Evolutionary conservation across 1,140 invertebrate species (phyloP).

Genomic region (Polyergus mexicanus): DNA sequence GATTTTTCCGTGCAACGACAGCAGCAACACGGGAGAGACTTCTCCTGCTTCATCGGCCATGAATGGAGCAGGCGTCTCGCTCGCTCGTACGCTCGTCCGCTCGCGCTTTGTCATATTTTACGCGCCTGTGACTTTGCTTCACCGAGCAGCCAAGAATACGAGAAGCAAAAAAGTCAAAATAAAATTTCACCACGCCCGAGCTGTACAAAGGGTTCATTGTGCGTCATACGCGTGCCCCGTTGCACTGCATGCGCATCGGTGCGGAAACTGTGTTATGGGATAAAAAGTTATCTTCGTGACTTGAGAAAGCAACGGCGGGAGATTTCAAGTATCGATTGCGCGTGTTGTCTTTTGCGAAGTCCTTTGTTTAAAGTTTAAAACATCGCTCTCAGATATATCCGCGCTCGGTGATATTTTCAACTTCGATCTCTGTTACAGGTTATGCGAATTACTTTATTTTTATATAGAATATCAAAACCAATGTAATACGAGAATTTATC

Average conservation of each 20-base stretch:
- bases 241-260: slow-evolving; percentile 34
- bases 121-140: slow-evolving; percentile 57
- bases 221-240: slow-evolving; percentile 48
- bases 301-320: slow-evolving; percentile 41
- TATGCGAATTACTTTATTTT: neutral
- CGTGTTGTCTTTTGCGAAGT: neutral
- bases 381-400: slow-evolving; percentile 24
- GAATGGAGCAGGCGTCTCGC: slow-evolving; percentile 64
- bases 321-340: slow-evolving; percentile 53
- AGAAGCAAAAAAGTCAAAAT: slow-evolving; percentile 59
- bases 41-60: slow-evolving; percentile 61
- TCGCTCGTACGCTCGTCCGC: slow-evolving; percentile 28
- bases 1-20: slow-evolving; percentile 64
- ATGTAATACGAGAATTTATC: neutral
- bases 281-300: slow-evolving; percentile 57
- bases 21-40: slow-evolving; percentile 39
- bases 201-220: slow-evolving; percentile 61
- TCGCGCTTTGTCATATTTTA: slow-evolving; percentile 70
- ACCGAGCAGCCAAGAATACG: slow-evolving; percentile 48
- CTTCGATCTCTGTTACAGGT: neutral
- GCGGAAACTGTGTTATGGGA: slow-evolving; percentile 51
- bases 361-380: slow-evolving; percentile 28
- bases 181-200: slow-evolving; percentile 56
- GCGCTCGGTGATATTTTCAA: slow-evolving; percentile 33
- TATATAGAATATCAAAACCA: neutral